A percentile compares a stretch with the other conserved stretches of the same genome.
Evolutionary conservation across 30 jellyfish, hydroid and myxozoan genomes (phyloP).

Genomic region (Hydra vulgaris): DNA sequence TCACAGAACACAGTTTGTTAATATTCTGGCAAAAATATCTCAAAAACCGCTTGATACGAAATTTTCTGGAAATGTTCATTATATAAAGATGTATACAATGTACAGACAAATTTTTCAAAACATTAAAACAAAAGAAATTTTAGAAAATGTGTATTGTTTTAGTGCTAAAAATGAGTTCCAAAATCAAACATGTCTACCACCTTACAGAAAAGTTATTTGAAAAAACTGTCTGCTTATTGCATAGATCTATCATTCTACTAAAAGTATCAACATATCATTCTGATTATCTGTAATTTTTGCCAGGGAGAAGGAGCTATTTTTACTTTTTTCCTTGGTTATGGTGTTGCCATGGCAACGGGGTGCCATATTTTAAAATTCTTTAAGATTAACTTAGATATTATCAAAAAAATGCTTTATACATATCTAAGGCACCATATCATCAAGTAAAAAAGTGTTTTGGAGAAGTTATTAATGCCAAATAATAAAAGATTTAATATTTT

Average conservation of each 20-base stretch:
- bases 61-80: no score
- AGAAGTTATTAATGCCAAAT: no score
- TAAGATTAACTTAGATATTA: no score
- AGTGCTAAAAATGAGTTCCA: not conserved
- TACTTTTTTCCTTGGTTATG: not conserved
- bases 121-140: not conserved
- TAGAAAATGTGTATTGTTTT: not conserved
- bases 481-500: no score
- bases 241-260: not conserved
- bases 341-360: not conserved
- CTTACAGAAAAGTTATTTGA: not conserved
- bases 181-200: not conserved
- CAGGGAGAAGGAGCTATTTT: not conserved
- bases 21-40: no score
- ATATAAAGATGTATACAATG: no score
- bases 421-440: no score
- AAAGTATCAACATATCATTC: not conserved
- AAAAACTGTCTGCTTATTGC: not conserved
- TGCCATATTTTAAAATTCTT: not conserved
- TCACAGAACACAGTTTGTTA: no score
- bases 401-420: no score
- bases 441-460: no score
- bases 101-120: no score
- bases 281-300: not conserved
- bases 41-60: no score